phyloP scores from a whole-genome alignment of 2,888 invertebrate genomes.

The Sinotaia quadrata region DNA sequence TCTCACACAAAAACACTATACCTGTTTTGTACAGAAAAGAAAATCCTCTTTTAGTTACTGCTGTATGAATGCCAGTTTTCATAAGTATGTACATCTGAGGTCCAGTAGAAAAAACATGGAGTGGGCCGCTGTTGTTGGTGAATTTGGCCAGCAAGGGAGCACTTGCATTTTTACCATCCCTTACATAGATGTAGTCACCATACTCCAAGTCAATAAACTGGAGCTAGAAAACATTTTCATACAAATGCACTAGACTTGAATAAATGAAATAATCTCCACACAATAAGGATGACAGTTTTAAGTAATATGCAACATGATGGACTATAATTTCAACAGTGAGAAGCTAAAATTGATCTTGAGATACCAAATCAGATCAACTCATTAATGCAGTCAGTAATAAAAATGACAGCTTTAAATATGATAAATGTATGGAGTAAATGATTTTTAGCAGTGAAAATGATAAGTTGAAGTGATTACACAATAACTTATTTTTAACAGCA shows the following conservation, averaged over 20 bases:
- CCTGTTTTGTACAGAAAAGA: constrained; percentile 30
- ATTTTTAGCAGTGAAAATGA: too few relatives aligned
- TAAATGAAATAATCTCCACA: not conserved
- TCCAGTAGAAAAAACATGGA: constrained; percentile 34
- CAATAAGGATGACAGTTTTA: not conserved
- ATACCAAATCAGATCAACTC: too few relatives aligned
- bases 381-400: too few relatives aligned
- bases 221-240: constrained; percentile 22
- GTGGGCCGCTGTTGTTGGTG: constrained; percentile 5
- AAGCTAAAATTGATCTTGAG: too few relatives aligned
- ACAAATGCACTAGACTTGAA: not conserved
- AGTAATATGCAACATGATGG: too few relatives aligned
- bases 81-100: constrained; percentile 29
- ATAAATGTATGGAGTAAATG: too few relatives aligned
- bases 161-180: constrained; percentile 34
- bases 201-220: constrained; percentile 31
- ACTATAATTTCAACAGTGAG: too few relatives aligned
- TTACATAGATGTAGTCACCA: constrained; percentile 34
- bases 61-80: constrained; percentile 19
- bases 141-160: constrained; percentile 31
- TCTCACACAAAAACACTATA: not conserved
- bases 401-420: too few relatives aligned
- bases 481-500: too few relatives aligned
- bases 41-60: constrained; percentile 29
- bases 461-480: too few relatives aligned